phyloP scores from a whole-genome alignment of 2,888 invertebrate genomes.

The Falcaria lacertinaria region DNA sequence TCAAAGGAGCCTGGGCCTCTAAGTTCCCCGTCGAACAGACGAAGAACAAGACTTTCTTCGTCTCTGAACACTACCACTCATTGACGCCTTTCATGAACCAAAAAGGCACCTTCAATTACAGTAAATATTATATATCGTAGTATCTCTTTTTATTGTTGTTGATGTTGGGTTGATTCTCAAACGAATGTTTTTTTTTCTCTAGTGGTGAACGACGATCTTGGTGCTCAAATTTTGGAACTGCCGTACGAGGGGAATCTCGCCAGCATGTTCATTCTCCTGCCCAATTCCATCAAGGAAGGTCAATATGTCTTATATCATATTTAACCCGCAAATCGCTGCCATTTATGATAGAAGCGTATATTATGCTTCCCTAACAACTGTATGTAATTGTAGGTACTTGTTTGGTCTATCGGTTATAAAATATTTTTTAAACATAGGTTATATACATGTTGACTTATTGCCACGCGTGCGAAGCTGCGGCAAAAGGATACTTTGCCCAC shows the following conservation, averaged over 20 bases:
- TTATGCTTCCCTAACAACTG: too few species aligned
- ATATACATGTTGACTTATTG: too few species aligned
- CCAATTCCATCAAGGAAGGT: conserved; percentile 82
- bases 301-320: conserved; percentile 13
- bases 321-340: too few species aligned
- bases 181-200: conserved; percentile 31
- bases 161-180: neutral
- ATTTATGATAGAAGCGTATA: too few species aligned
- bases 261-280: conserved; percentile 91
- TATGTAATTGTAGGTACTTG: too few species aligned
- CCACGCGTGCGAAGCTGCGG: too few species aligned
- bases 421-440: too few species aligned
- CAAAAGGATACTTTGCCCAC: too few species aligned
- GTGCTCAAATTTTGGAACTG: conserved; percentile 89
- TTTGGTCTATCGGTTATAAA: too few species aligned
- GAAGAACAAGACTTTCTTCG: conserved; percentile 86
- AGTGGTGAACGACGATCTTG: conserved; percentile 88
- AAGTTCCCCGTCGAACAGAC: conserved; percentile 86
- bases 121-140: conserved; percentile 71
- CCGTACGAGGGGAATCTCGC: conserved; percentile 91
- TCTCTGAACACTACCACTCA: conserved; percentile 84
- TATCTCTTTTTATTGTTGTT: too few species aligned
- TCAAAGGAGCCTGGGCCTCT: conserved; percentile 92
- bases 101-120: conserved; percentile 89
- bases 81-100: conserved; percentile 93